Base-by-base conservation (phyloP, 2,113 vertebrate genomes). In the Todiramphus chloris region DNA sequence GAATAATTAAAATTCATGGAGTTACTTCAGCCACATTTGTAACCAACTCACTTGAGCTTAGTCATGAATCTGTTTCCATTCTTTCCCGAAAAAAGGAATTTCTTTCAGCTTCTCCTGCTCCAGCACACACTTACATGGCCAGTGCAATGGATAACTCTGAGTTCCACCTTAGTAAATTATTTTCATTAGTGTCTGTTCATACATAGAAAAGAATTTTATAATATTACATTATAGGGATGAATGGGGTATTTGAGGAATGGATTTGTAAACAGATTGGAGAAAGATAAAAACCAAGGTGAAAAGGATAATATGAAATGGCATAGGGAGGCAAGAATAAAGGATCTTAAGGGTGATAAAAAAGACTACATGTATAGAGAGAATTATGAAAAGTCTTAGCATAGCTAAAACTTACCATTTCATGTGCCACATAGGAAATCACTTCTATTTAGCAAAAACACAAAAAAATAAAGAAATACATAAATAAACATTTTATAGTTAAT, bases 351-450 rank as follows among this genome's bases (percentile, higher is more conserved):
- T 44, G 16, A 55, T 64, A 6, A 37, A 41, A 63, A 60, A 60
- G 76, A 5, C 2, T 53, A 11, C 9, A 58, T 67, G 2, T 41
- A 27, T 11, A 56, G 25, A 31, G 3, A 17, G 2, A 2, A 6
- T 6, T 63, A 33, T 68, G n/a, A 48, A 72, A 7, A 50, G 3
- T 33, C 37, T 77, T 83, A 6, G 5, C 7, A 46, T 28, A 37
- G 10, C 2, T 30, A 77, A 60, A 68, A 72, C 44, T 67, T 43
- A 33, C 1, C 16, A 68, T 53, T 73, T 27, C 64, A 64, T 35
- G 2, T 56, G 14, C 5, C 16, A 14, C 17, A 6, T 58, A 59
- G 17, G 16, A 77, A 51, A 30, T 41, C 1, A 59, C 2, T 9
- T 51, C 50, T 51, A 8, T 51, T 24, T 51, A 51, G 50, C 24